Percentiles rank a stretch among this genome's conserved stretches.
Evolutionary conservation across 2,113 vertebrate species (phyloP).

Genomic region (Stigmatopora argus): DNA sequence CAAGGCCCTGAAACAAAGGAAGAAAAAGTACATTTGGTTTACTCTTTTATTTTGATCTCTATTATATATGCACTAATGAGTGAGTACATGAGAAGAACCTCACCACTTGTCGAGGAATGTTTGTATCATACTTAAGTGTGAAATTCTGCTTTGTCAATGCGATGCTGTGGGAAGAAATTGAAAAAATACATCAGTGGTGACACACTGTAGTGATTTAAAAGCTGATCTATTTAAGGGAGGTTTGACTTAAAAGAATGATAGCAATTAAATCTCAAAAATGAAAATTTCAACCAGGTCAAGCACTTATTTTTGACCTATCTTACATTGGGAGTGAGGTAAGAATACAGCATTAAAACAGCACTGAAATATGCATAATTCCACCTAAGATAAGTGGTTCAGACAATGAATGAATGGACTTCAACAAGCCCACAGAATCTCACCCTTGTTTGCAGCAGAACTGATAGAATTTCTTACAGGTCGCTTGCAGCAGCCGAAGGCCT

Average conservation of each 20-base stretch:
- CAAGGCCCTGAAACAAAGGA: conserved; percentile 67
- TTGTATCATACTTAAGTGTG: conserved; percentile 79
- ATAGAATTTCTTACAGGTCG: conserved; percentile 81
- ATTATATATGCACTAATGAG: not conserved
- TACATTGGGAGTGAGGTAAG: too few species aligned
- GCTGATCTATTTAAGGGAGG: too few species aligned
- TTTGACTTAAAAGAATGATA: too few species aligned
- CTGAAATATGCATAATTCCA: too few species aligned
- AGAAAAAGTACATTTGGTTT: conserved; percentile 4
- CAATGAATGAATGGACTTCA: not conserved
- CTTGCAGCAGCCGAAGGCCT: conserved; percentile 76
- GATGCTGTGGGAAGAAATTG: conserved; percentile 58
- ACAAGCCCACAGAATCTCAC: conserved; percentile 50
- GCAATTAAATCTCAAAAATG: too few species aligned
- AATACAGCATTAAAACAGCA: too few species aligned
- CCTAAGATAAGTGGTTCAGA: too few species aligned
- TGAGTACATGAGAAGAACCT: conserved; percentile 21
- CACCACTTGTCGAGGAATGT: conserved; percentile 80
- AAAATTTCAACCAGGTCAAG: too few species aligned
- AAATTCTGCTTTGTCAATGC: conserved; percentile 80
- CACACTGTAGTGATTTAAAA: not conserved
- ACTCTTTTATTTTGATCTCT: not conserved
- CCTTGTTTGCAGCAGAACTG: conserved; percentile 79
- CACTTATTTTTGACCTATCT: too few species aligned
- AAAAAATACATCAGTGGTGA: not conserved